Base-by-base conservation (phyloP, 1,140 invertebrate species). In the Pachypeltis micranthus region DNA sequence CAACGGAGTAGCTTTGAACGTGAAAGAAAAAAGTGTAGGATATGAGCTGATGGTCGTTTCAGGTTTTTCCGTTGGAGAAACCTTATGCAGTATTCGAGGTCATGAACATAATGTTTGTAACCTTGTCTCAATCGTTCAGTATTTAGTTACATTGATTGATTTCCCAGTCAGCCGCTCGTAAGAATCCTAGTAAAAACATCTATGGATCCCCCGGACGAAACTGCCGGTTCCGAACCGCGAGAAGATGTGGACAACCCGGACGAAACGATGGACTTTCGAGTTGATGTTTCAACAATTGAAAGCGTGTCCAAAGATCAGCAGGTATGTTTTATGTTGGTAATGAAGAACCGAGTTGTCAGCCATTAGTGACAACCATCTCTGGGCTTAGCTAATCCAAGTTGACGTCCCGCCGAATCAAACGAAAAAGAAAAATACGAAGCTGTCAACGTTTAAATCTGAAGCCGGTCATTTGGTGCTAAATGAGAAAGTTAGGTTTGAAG, bases 231-330 rank as follows among this genome's bases (percentile, higher is more conserved):
- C 47, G 47, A 51, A 21, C 4, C 47, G 21, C 12, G 12, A 21
- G 21, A 51, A 4, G 47, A 51, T 21, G 4, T 3, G 12, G 47
- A 51, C 12, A 21, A 39, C 7, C 7, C 7, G 12, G 47, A 51
- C 12, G 19, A 39, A 16, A 39, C 7, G 23, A 21, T 3, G 47
- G 51, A 63, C n/a, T 57, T 63, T 24, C 23, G 26, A 14, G 47
- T 63, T 27, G 56, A 63, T 58, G 29, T 58, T n/a, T 55, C 62
- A 14, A 55, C 34, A 44, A 63, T 63, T 4, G 55, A 57, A 63
- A 58, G 54, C 25, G 47, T 63, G 1, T 16, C 54, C 19, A 57
- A 44, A 24, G 55, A 63, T 31, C 29, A 63, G 14, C 62, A 63
- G 55, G 62, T 63, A 31, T 31, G 26, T 31, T 62, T 27, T 14